Base-by-base conservation (phyloP, 1,140 invertebrate genomes). In the Lasioglossum albipes region DNA sequence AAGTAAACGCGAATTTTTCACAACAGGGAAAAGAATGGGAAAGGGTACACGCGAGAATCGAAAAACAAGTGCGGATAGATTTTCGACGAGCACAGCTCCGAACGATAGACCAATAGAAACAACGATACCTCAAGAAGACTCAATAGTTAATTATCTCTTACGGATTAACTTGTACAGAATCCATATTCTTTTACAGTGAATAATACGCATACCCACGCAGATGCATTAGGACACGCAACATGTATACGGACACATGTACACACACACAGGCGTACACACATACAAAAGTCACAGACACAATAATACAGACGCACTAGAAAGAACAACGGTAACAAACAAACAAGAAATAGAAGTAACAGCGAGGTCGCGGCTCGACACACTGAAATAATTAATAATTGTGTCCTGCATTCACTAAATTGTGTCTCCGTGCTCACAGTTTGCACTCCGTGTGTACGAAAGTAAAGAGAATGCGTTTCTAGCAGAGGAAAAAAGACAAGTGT, bases 51-150 rank as follows among this genome's bases (percentile, higher is more conserved):
- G 31, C 13, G 64, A 66, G 10, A 52, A 16, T 18, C 52, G 16
- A n/a, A 59, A 65, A 78, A 4, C 45, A 31, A 18, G n/a, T 75
- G 27, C 79, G 41, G 45, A 69, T 71, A 52, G 75, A 83, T 72
- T 89, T 88, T 83, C 76, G 81, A 87, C 83, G 86, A 90, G 77
- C 89, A 88, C 89, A 86, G 90, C 81, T 85, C 83, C 83, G 84
- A 59, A 89, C 82, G 91, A 93, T 93, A 93, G 93, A 93, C 93
- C 93, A 93, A 93, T 93, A 93, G 92, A 92, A 93, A 93, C 93
- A 93, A 93, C 91, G 90, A 93, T 93, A 93, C 93, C 92, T 93
- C 93, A 93, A 91, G 84, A 92, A 93, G 90, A 93, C 92, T 93
- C 91, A 91, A 93, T 93, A 93, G 91, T 92, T 93, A 90, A 91